Evolutionary conservation across 2,113 vertebrate species (phyloP).

Genomic region (Heloderma charlesbogerti): DNA sequence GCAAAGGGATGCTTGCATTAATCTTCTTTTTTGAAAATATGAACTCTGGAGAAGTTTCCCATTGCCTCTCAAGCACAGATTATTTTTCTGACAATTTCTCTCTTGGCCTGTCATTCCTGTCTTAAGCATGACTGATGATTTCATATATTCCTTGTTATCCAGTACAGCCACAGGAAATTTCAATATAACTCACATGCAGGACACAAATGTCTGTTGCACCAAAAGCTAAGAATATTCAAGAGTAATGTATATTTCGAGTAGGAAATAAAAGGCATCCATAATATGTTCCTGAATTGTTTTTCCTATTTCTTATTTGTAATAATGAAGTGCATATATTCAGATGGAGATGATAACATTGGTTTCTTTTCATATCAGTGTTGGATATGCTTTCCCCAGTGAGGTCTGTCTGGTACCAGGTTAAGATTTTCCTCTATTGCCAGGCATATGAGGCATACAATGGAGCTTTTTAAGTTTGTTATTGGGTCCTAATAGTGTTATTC

Average conservation of each 20-base stretch:
- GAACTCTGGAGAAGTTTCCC: neutral
- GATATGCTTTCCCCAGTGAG: too few species aligned
- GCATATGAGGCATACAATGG: too few species aligned
- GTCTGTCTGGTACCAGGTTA: too few species aligned
- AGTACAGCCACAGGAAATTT: neutral
- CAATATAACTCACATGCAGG: neutral
- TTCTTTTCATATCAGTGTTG: neutral
- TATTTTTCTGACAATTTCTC: conserved; percentile 16
- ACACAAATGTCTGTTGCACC: neutral
- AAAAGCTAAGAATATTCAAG: neutral
- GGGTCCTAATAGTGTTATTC: too few species aligned
- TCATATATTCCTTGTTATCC: neutral
- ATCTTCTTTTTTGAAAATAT: conserved; percentile 17
- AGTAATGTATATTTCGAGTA: neutral
- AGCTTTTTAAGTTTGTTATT: too few species aligned
- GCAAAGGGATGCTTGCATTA: conserved; percentile 1
- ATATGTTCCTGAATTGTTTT: conserved; percentile 3
- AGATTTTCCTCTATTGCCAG: too few species aligned
- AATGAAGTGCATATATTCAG: neutral
- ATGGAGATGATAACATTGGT: neutral
- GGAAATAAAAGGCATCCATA: neutral
- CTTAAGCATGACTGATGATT: neutral
- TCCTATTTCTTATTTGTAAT: neutral
- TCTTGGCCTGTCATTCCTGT: conserved; percentile 10
- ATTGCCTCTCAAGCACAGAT: conserved; percentile 18